phyloP scores from a whole-genome alignment of 2,113 vertebrate species.

The Physeter macrocephalus region DNA sequence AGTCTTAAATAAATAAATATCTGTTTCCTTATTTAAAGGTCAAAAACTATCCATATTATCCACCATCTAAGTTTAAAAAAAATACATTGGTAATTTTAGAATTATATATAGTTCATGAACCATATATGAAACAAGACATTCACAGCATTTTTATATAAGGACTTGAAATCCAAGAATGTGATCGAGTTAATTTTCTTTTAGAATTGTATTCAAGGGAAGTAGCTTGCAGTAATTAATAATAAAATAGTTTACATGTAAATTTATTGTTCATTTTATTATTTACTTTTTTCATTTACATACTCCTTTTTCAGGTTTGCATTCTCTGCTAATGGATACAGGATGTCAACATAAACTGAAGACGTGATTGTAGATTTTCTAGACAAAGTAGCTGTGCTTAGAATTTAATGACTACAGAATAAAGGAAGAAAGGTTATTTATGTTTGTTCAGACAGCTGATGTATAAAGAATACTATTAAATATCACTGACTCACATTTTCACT shows the following conservation, averaged over 20 bases:
- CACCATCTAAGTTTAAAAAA: background rate
- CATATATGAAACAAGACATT: background rate
- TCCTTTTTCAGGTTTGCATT: background rate
- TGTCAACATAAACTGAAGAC: background rate
- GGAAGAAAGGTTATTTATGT: background rate
- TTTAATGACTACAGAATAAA: slow-evolving; percentile 36
- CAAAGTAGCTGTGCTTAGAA: slow-evolving; percentile 28
- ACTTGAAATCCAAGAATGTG: background rate
- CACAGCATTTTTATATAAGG: background rate
- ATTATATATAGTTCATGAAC: background rate
- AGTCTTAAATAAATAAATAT: background rate
- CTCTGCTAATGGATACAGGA: background rate
- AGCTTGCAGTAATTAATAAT: background rate
- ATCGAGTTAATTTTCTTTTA: background rate
- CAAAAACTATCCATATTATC: background rate
- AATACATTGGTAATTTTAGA: background rate
- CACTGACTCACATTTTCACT: background rate
- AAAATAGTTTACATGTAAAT: background rate
- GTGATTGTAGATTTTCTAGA: slow-evolving; percentile 19
- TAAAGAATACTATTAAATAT: background rate
- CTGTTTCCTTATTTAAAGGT: background rate
- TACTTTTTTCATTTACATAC: slow-evolving; percentile 11
- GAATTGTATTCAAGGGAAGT: background rate
- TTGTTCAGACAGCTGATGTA: background rate
- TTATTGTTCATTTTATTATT: slow-evolving; percentile 2